phyloP scores from a whole-genome alignment of 2,113 vertebrate genomes.

The Erinaceus europaeus region DNA sequence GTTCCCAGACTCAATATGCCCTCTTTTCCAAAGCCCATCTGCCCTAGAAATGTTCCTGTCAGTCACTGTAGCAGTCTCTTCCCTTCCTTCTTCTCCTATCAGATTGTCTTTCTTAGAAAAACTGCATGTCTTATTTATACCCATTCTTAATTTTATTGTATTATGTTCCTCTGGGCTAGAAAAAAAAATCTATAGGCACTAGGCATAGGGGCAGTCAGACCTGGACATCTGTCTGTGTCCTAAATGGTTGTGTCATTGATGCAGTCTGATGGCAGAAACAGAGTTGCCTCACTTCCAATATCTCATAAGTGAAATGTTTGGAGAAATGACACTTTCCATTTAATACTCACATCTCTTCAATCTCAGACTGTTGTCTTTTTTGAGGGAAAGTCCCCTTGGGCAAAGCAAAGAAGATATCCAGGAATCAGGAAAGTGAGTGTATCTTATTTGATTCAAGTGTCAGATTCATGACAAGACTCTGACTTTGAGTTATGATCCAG shows the following conservation, averaged over 20 bases:
- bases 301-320: background rate
- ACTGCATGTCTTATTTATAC: no score
- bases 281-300: background rate
- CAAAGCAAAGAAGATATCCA: background rate
- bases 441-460: background rate
- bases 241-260: no score
- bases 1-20: background rate
- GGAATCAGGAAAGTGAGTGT: background rate
- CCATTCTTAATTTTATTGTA: no score
- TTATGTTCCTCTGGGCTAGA: no score
- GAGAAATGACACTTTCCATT: background rate
- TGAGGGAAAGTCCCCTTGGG: background rate
- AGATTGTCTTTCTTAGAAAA: no score
- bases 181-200: no score
- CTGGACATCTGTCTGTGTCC: no score
- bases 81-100: background rate
- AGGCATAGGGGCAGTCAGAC: no score
- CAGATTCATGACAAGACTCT: background rate
- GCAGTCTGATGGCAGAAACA: no score
- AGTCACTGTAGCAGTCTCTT: accelerated
- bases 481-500: background rate
- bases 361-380: background rate
- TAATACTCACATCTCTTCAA: background rate
- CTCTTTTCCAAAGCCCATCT: background rate
- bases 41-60: background rate